phyloP scores from a whole-genome alignment of 1,140 invertebrate genomes.

The Planococcus citri region DNA sequence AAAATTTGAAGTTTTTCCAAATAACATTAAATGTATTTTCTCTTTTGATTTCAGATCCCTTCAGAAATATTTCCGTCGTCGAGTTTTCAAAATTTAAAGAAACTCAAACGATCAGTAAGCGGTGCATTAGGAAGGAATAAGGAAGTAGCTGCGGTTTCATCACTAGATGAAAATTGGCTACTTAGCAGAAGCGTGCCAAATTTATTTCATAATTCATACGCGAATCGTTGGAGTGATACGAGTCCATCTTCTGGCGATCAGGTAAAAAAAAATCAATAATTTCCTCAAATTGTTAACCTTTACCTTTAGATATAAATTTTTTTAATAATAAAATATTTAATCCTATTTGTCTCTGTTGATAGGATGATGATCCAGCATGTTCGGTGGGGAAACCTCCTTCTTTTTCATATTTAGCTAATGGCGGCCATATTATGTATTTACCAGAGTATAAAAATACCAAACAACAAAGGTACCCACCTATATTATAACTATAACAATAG shows the following conservation, averaged over 20 bases:
- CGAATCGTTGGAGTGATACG: conserved; percentile 26
- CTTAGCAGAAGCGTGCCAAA: conserved; percentile 63
- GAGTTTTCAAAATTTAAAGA: conserved; percentile 51
- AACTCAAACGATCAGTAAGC: conserved; percentile 52
- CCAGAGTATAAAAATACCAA: conserved; percentile 41
- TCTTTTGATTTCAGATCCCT: background rate
- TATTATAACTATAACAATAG: background rate
- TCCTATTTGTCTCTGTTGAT: background rate
- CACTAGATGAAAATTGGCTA: conserved; percentile 55
- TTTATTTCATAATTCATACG: conserved; percentile 40
- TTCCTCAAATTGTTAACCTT: conserved; percentile 19
- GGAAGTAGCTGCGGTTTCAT: conserved; percentile 14
- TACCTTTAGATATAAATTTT: background rate
- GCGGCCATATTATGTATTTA: conserved; percentile 64
- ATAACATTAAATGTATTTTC: no score
- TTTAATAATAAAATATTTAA: no score
- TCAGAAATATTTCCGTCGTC: conserved; percentile 16
- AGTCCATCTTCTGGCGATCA: conserved; percentile 18
- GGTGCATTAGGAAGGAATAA: conserved; percentile 42
- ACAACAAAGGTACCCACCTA: conserved; percentile 10
- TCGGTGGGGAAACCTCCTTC: conserved; percentile 37
- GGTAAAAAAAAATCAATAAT: no score
- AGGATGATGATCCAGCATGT: conserved; percentile 30
- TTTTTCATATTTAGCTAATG: conserved; percentile 39
- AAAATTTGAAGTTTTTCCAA: no score